Base-by-base conservation (phyloP, 2,113 vertebrate genomes). In the Pholis gunnellus region DNA sequence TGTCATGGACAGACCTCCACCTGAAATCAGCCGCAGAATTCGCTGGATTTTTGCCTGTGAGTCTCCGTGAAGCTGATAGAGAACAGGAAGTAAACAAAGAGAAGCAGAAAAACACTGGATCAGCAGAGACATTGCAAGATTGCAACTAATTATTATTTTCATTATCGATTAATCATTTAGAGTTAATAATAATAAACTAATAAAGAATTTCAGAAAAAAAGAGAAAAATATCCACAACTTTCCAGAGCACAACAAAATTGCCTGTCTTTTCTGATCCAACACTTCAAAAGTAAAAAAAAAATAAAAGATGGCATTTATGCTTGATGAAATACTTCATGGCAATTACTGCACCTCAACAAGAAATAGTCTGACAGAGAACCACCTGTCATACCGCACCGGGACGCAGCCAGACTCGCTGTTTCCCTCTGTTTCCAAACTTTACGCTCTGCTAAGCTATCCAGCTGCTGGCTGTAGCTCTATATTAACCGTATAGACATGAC, bases 1-100 rank as follows among this genome's bases (percentile, higher is more conserved):
- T 1, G 97, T 99, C 79, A 99, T 99, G 84, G 98, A 98, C 4
- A 99, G 81, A 3, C 98, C 98, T 5, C 96, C 98, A 0, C 98
- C 98, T 2, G 97, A 98, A 89, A 99, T 97, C 87, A 99, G 85
- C 73, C 93, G 95, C 66, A 99, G 92, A 75, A 99, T 96, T 61
- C 98, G 95, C 66, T 99, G 97, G 46, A 99, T 74, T 80, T 98
- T 99, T 2, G 97, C 98, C 77, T 99, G 96, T 18, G 97, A 97
- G 89, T 99, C 97, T 90, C 96, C 98, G 0, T 98, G 95, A 69
- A 99, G 94, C 98, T 99, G 91, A 42, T 9, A 75, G 54, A 91
- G 70, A 83, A 70, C 38, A 75, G 48, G 40, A 6, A 59, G 20
- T 11, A 40, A 69, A n/a, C 1, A 76, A 10, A 20, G 18, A 40